Evolutionary conservation across 2,113 vertebrate species (phyloP).

Genomic region (Excalfactoria chinensis): DNA sequence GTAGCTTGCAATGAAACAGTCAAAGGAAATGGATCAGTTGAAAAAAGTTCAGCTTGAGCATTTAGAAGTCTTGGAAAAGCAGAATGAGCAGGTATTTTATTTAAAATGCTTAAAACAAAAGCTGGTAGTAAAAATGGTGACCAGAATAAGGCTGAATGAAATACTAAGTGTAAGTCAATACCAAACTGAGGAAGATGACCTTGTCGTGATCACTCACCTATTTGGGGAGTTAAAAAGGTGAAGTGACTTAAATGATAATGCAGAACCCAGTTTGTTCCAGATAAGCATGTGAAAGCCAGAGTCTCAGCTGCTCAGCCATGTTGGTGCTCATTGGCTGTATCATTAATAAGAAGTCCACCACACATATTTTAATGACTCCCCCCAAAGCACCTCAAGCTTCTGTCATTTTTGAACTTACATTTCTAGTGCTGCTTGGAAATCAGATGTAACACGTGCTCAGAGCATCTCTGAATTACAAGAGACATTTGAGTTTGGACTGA

Average conservation of each 20-base stretch:
- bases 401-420: neutral
- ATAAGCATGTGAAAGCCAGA: neutral
- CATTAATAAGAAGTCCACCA: neutral
- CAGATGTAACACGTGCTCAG: neutral
- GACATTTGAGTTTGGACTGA: neutral
- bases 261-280: neutral
- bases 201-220: neutral
- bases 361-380: neutral
- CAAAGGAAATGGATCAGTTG: constrained; percentile 97
- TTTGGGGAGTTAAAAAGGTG: neutral
- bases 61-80: constrained; percentile 95
- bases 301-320: neutral
- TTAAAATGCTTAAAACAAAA: constrained; percentile 6
- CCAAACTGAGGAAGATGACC: neutral
- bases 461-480: neutral
- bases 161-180: neutral
- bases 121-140: neutral
- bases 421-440: constrained; percentile 2
- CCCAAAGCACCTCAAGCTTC: neutral
- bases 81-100: constrained; percentile 94
- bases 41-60: constrained; percentile 95
- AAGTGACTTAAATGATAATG: neutral
- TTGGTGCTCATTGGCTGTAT: neutral
- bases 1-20: constrained; percentile 96
- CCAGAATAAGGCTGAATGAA: constrained; percentile 3